Conservation (phyloP, 2,797 vertebrate species). For the Liasis olivaceus region DNA sequence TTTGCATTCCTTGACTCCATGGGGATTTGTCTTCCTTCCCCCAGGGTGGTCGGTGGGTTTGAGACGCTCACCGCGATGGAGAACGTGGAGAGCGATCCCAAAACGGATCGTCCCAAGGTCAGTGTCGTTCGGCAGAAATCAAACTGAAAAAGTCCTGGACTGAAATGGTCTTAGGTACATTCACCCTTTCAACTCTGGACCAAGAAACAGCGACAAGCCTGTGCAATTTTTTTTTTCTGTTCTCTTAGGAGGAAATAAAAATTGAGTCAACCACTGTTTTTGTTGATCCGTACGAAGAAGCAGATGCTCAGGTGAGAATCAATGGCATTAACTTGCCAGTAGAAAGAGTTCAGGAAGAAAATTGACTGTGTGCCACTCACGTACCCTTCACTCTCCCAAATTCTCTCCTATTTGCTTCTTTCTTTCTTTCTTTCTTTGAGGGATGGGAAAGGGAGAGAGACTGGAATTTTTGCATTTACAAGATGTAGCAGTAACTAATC, state of each 20-base stretch:
- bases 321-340: not conserved
- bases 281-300: constrained; percentile 96
- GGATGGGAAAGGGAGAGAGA: not conserved
- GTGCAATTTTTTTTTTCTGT: not conserved
- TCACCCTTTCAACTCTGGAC: not conserved
- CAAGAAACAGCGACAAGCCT: not conserved
- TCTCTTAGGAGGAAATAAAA: constrained; percentile 86
- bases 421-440: not conserved
- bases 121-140: not conserved
- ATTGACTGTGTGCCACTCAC: not conserved
- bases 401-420: not conserved
- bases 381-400: not conserved
- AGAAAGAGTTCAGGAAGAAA: not conserved
- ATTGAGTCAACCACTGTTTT: constrained; percentile 86
- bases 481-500: not conserved
- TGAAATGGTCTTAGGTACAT: rapidly evolving
- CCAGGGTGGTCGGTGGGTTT: constrained; percentile 95
- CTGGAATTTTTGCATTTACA: not conserved
- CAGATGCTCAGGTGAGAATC: constrained; percentile 85
- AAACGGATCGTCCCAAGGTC: constrained; percentile 95
- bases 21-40: no score
- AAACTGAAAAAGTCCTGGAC: rapidly evolving
- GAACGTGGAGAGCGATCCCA: constrained; percentile 91
- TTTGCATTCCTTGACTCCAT: not conserved
- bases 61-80: constrained; percentile 96